Conservation (phyloP, 2,797 vertebrate species). For the Myotis vivesi region DNA sequence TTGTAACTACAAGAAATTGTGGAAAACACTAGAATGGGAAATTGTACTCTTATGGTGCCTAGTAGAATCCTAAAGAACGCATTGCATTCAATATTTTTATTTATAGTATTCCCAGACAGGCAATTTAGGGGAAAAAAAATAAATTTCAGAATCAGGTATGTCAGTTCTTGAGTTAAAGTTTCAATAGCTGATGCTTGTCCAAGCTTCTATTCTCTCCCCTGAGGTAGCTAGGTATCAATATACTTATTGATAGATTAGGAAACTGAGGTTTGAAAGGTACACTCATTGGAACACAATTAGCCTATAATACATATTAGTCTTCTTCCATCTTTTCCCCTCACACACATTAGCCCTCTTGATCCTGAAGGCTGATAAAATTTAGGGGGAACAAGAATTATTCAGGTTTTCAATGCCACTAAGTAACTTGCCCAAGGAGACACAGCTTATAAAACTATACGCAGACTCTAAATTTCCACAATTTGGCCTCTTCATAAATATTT, state of each 20-base stretch:
- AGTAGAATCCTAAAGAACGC: not conserved
- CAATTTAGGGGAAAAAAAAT: not conserved
- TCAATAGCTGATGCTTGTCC: not conserved
- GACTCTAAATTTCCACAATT: not conserved
- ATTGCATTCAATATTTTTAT: not conserved
- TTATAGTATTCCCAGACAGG: not conserved
- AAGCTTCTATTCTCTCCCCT: not conserved
- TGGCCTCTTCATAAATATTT: not conserved
- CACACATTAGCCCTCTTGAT: not conserved
- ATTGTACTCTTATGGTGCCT: not conserved
- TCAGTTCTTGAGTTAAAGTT: not conserved
- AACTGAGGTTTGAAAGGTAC: not conserved
- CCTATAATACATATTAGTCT: not conserved
- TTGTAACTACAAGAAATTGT: slow-evolving; percentile 10
- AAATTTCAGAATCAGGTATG: not conserved
- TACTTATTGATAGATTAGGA: not conserved
- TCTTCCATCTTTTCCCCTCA: not conserved
- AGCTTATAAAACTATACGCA: not conserved
- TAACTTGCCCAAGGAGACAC: not conserved
- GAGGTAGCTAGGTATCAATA: not conserved
- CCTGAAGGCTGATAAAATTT: not conserved
- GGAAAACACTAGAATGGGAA: not conserved
- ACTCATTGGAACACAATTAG: not conserved
- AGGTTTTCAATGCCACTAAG: not conserved
- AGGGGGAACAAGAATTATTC: not conserved